Percentiles rank a stretch among this genome's conserved stretches.
Conservation (phyloP, 2,797 vertebrate genomes). For the Podarcis siculus region DNA sequence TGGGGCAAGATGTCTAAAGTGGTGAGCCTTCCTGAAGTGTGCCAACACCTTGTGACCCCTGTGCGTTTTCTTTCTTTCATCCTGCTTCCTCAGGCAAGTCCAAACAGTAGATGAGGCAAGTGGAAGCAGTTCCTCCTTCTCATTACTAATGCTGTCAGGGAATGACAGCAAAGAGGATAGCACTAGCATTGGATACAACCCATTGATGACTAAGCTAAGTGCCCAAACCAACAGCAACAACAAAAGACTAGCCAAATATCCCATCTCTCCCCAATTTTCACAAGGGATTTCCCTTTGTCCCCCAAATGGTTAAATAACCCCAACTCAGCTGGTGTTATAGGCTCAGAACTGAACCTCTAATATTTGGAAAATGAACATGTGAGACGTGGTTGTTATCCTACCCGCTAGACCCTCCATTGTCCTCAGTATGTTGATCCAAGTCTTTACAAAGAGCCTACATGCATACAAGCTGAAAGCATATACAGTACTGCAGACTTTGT, state of each 20-base stretch:
- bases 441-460: not conserved
- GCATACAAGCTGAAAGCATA: not conserved
- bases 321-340: not conserved
- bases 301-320: not conserved
- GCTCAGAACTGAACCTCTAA: not conserved
- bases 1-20: too few relatives aligned
- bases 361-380: too few relatives aligned
- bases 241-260: not conserved
- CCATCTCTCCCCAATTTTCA: not conserved
- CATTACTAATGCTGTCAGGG: not conserved
- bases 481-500: not conserved
- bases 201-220: too few relatives aligned
- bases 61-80: not conserved
- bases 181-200: too few relatives aligned
- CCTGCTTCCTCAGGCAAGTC: not conserved
- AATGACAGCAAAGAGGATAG: not conserved
- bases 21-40: not conserved
- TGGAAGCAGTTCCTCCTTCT: not conserved
- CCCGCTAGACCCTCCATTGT: not conserved
- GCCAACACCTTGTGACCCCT: not conserved
- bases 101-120: not conserved
- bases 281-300: not conserved
- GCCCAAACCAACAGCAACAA: too few relatives aligned
- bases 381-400: not conserved
- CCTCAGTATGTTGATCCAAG: not conserved